Conservation (phyloP, 1,140 invertebrate genomes). For the Andricus grossulariae region DNA sequence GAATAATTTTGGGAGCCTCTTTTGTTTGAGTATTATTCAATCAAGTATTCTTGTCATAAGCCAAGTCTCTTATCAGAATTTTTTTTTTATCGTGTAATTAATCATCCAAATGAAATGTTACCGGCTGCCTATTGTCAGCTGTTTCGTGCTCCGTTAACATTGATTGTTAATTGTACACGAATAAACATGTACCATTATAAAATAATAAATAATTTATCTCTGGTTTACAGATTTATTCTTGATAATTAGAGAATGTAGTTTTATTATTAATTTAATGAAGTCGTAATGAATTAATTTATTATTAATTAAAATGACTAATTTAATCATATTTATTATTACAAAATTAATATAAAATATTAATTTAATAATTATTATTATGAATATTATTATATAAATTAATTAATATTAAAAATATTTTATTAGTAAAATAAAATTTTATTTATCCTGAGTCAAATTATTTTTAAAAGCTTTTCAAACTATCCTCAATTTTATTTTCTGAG, state of each 20-base stretch:
- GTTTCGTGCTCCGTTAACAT: slow-evolving; percentile 25
- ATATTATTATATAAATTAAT: no score
- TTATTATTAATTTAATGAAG: no score
- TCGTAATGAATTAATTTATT: no score
- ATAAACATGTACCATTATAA: slow-evolving; percentile 21
- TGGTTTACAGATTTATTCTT: slow-evolving; percentile 17
- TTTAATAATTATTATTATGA: no score
- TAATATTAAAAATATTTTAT: no score
- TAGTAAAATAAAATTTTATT: no score
- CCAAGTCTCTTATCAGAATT: neutral
- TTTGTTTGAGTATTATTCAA: slow-evolving; percentile 1
- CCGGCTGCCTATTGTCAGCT: neutral
- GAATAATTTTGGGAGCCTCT: neutral
- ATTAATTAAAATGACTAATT: no score
- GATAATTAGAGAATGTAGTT: neutral
- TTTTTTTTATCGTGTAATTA: slow-evolving; percentile 3
- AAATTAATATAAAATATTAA: no score
- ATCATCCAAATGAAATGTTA: neutral
- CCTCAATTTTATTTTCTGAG: no score
- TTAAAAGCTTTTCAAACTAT: no score
- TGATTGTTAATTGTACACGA: slow-evolving; percentile 15
- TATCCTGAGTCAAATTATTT: no score
- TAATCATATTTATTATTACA: no score
- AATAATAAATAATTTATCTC: slow-evolving; percentile 30
- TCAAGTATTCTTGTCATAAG: neutral